These are phyloP conservation scores for Halocynthia roretzi DNA, from an alignment of 23 tunicate genomes.

Conservation along the genomic window DNA sequence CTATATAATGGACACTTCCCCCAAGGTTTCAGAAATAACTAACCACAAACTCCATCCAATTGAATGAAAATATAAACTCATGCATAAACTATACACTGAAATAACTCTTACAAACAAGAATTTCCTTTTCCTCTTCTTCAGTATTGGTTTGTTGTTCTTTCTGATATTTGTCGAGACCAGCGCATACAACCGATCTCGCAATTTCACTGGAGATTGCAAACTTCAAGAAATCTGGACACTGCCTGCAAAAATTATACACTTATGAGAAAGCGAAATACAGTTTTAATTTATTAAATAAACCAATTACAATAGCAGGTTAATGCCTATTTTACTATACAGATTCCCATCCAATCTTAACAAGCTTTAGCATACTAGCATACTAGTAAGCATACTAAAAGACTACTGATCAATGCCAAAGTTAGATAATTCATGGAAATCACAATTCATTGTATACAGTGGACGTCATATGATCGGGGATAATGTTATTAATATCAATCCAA, in stretches of 20 bases:
- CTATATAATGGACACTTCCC: no score
- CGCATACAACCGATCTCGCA: slow-evolving; percentile 2
- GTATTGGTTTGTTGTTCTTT: slow-evolving; percentile 5
- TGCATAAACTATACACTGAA: not conserved
- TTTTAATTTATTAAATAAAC: not conserved
- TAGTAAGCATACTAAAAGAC: no score
- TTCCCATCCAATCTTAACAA: no score
- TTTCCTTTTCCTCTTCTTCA: not conserved
- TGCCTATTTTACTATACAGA: not conserved
- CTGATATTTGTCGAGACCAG: slow-evolving; percentile 22
- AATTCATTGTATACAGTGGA: no score
- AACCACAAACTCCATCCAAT: not conserved
- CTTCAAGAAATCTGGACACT: slow-evolving; percentile 39
- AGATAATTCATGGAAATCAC: no score
- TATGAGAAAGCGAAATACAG: not conserved
- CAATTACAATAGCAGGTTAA: not conserved
- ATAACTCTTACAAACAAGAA: not conserved
- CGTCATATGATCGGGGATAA: no score
- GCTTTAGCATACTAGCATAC: no score
- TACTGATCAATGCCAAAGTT: no score
- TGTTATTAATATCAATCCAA: no score
- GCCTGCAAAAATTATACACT: slow-evolving; percentile 19
- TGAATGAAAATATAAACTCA: not conserved
- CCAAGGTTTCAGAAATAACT: not conserved
- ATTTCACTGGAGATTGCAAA: slow-evolving; percentile 29